A percentile compares a stretch with the other conserved stretches of the same genome.
phyloP scores from a whole-genome alignment of 2,113 vertebrate genomes.

The Marcusenius ussheri region DNA sequence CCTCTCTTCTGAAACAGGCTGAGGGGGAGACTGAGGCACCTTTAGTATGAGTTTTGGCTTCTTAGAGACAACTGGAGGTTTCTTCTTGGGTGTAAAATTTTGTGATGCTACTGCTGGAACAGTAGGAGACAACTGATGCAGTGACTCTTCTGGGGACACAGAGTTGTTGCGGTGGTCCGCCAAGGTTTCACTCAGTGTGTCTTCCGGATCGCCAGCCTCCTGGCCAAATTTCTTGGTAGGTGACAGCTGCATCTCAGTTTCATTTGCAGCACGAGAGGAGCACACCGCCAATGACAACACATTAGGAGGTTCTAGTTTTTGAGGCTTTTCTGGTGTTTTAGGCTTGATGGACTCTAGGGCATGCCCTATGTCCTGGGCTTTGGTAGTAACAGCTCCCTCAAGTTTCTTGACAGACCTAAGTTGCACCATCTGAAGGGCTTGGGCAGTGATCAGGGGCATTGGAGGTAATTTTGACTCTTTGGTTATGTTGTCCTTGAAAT shows the following conservation, averaged over 20 bases:
- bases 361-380: conserved; percentile 56
- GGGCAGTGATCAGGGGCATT: conserved; percentile 78
- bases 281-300: conserved; percentile 23
- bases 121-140: conserved; percentile 21
- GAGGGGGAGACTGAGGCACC: conserved; percentile 50
- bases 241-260: conserved; percentile 47
- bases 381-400: conserved; percentile 37
- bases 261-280: conserved; percentile 34
- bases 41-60: conserved; percentile 79
- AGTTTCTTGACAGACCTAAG: conserved; percentile 71
- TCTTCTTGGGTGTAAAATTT: conserved; percentile 65
- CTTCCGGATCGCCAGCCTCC: conserved; percentile 23
- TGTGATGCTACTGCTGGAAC: conserved; percentile 39
- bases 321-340: conserved; percentile 49
- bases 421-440: conserved; percentile 80
- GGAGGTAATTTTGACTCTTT: conserved; percentile 32
- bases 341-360: conserved; percentile 49
- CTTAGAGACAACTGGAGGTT: conserved; percentile 79
- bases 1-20: conserved; percentile 19
- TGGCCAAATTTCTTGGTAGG: conserved; percentile 55
- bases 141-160: conserved; percentile 14
- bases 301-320: conserved; percentile 42
- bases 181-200: no score
- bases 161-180: not conserved
- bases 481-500: conserved; percentile 13